Evolutionary conservation across 2,113 vertebrate genomes (phyloP), one percentile per base, ranked within the genome.

Genomic region (Corvus moneduloides): DNA sequence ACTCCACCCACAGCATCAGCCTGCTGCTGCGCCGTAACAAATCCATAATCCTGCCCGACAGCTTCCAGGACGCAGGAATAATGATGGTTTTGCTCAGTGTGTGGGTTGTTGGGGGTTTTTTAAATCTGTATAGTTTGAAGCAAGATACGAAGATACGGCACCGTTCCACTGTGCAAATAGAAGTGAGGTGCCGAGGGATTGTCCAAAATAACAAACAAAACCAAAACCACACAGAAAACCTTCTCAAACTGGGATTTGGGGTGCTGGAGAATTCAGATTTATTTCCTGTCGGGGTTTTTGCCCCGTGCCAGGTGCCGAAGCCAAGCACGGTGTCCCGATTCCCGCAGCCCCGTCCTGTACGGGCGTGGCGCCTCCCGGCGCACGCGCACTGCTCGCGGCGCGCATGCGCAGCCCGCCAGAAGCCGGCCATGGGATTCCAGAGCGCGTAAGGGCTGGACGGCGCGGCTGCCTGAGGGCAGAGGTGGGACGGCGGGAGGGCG

Each of bases 271-370:
- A 3, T 3, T 16, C 23, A 5, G 23, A 5, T 33, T 6, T 7
- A 6, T 11, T 32, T 27, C 9, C 8, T 0, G 30, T 0, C 5
- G 22, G 26, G 11, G 5, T 8, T 9, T 18, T 17, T 10, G 7
- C 16, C 26, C 35, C 19, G 9, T 7, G 10, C 49, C 17, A 1
- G 28, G 6, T 1, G 18, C 1, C 11, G 12, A 3, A 4, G 8
- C 19, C 74, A 0, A 3, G 1, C 6, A 15, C 16, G 2, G 2
- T 0, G 3, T 3, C 7, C 16, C 10, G 5, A 13, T 6, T 2
- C 43, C 30, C 19, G 4, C 27, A 8, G 55, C 21, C 7, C 11
- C 17, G 26, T 13, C 8, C 19, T 1, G 30, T 10, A 21, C 22
- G 33, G 39, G 9, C 16, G 6, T 1, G 33, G 28, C 32, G 5